Evolutionary conservation across 2,888 invertebrate species (phyloP).

Genomic region (Cordilura impudica): DNA sequence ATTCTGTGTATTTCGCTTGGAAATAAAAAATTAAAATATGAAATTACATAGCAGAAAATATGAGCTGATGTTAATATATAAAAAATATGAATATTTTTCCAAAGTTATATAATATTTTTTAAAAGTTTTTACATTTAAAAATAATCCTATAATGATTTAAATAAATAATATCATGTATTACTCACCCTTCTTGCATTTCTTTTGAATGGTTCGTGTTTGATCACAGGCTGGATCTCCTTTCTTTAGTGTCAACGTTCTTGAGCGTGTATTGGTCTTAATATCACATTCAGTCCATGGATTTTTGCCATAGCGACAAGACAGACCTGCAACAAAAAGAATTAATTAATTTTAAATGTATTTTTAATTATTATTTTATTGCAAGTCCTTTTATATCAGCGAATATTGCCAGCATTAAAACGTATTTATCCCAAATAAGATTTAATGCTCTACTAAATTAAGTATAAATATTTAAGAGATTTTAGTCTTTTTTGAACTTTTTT

Average conservation of each 20-base stretch:
- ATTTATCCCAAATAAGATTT: background rate
- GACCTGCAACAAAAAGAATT: constrained; percentile 65
- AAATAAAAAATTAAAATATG: no score
- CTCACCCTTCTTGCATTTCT: constrained; percentile 94
- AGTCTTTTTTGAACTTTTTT: background rate
- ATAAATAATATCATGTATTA: constrained; percentile 21
- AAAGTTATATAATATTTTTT: no score
- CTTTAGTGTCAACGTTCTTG: constrained; percentile 89
- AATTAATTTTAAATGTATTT: background rate
- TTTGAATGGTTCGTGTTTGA: constrained; percentile 90
- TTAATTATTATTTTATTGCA: background rate
- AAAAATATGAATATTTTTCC: no score
- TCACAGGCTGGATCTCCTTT: constrained; percentile 91
- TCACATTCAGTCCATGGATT: constrained; percentile 94
- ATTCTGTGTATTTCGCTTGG: no score
- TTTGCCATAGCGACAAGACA: constrained; percentile 90
- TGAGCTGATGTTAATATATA: no score
- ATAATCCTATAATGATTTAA: no score
- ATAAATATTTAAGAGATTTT: background rate
- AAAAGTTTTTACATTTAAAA: no score
- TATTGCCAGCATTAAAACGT: background rate
- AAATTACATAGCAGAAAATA: no score
- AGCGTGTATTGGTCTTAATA: constrained; percentile 88
- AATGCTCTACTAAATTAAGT: constrained; percentile 29
- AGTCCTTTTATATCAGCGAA: no score